A percentile compares a stretch with the other conserved stretches of the same genome.
Conservation (phyloP, 2,888 invertebrate genomes). For the Sarcophaga subvicina region DNA sequence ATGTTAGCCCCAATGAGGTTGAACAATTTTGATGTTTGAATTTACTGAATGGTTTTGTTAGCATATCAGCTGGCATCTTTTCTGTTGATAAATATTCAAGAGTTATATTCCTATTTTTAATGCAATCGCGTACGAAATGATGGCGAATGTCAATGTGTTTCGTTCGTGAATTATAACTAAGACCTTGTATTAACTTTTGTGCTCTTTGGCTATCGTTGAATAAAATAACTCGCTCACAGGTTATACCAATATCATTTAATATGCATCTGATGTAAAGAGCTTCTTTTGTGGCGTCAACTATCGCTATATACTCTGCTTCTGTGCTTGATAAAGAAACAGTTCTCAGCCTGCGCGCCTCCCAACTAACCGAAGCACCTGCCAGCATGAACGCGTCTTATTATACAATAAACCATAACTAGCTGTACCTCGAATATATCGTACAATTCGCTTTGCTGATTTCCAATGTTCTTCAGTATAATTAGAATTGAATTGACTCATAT, state of each 20-base stretch:
- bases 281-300: constrained; percentile 65
- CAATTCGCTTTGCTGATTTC: constrained; percentile 65
- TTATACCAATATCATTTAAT: constrained; percentile 52
- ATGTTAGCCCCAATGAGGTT: constrained; percentile 50
- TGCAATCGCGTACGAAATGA: constrained; percentile 61
- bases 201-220: constrained; percentile 69
- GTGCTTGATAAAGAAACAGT: constrained; percentile 66
- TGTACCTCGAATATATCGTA: constrained; percentile 65
- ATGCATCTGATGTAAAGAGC: constrained; percentile 58
- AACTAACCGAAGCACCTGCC: constrained; percentile 62
- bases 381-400: constrained; percentile 62
- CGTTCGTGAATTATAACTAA: constrained; percentile 57
- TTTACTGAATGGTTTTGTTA: constrained; percentile 62
- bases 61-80: constrained; percentile 65
- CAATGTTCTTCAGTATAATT: constrained; percentile 65
- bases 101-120: constrained; percentile 37
- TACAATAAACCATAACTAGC: constrained; percentile 53
- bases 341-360: constrained; percentile 69
- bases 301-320: constrained; percentile 69
- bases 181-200: constrained; percentile 48
- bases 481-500: constrained; percentile 66
- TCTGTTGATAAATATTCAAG: constrained; percentile 64
- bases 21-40: constrained; percentile 54
- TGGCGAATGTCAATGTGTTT: constrained; percentile 69
- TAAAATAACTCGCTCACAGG: constrained; percentile 37